Conservation (phyloP, 2,888 invertebrate genomes). For the Drosophila pegasa region DNA sequence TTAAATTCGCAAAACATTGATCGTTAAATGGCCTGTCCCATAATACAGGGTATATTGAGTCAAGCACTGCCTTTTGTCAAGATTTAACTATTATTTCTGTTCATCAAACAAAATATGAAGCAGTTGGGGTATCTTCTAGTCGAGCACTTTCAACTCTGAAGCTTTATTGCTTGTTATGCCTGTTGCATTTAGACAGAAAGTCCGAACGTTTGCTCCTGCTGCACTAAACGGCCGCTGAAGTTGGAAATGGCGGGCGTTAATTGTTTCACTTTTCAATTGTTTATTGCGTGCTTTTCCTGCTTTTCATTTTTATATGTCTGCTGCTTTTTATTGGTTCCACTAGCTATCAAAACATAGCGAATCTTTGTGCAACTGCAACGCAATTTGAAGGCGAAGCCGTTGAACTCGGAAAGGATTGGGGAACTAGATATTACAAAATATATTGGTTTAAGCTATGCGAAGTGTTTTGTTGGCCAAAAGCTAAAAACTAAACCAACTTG, state of each 20-base stretch:
- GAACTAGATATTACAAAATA: neutral
- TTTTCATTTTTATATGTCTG: constrained; percentile 25
- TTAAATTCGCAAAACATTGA: too few species aligned
- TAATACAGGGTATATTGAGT: too few species aligned
- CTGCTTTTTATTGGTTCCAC: constrained; percentile 62
- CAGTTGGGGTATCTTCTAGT: neutral
- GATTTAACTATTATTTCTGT: too few species aligned
- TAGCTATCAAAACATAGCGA: constrained; percentile 16
- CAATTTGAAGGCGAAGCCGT: constrained; percentile 43
- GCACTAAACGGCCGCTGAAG: constrained; percentile 19
- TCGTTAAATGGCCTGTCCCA: too few species aligned
- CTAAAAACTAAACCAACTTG: constrained; percentile 2
- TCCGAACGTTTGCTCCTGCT: constrained; percentile 19
- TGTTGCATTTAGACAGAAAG: constrained; percentile 7
- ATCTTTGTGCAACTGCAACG: constrained; percentile 40
- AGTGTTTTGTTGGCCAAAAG: constrained; percentile 23
- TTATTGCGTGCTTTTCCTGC: constrained; percentile 49
- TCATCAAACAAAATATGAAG: too few species aligned
- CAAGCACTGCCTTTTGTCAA: too few species aligned
- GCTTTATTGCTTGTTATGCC: neutral
- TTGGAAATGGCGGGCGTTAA: constrained; percentile 57
- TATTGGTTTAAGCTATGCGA: constrained; percentile 16
- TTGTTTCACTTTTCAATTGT: constrained; percentile 49
- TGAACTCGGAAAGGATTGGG: constrained; percentile 54
- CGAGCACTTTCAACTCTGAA: neutral